These are phyloP conservation scores for Mormyrus lacerda DNA, from an alignment of 2,113 vertebrate species.

Conservation along the genomic window DNA sequence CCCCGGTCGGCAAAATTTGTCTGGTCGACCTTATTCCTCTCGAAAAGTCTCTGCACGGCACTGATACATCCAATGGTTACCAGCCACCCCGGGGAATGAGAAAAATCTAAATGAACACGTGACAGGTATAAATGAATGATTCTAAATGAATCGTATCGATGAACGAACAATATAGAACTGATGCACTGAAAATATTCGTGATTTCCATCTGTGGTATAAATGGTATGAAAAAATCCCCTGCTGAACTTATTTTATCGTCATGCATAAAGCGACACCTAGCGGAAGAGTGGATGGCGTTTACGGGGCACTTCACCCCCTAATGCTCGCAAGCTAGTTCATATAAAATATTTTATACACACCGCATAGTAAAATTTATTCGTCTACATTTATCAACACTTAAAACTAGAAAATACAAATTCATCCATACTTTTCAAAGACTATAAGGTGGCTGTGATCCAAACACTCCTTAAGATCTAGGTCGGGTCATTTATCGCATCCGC, in stretches of 20 bases:
- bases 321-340: background rate
- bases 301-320: background rate
- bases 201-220: background rate
- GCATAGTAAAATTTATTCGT: background rate
- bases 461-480: background rate
- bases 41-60: background rate
- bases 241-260: background rate
- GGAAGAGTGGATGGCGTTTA: background rate
- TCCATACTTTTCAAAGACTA: background rate
- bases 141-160: background rate
- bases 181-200: background rate
- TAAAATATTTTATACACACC: background rate
- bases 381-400: background rate
- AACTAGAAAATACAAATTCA: background rate
- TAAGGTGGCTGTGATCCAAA: background rate
- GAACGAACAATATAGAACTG: background rate
- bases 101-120: background rate
- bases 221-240: background rate
- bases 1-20: background rate
- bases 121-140: background rate
- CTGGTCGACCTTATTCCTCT: background rate
- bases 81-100: background rate
- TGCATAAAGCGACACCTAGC: constrained; percentile 2
- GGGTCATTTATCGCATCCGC: background rate
- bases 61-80: background rate